These are phyloP conservation scores for Emmelina monodactyla DNA, from an alignment of 2,888 invertebrate species.

Conservation along the genomic window DNA sequence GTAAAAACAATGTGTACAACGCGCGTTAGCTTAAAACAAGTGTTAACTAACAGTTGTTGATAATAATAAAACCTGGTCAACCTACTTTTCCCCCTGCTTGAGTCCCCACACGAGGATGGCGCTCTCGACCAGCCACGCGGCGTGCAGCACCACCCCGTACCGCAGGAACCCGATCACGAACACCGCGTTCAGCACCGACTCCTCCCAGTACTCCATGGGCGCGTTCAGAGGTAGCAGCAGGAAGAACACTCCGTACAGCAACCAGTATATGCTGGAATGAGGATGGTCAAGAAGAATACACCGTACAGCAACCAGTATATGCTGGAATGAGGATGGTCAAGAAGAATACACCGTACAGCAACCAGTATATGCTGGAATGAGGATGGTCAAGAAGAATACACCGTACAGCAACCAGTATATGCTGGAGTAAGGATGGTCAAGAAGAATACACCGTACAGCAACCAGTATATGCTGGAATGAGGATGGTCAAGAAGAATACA, in stretches of 20 bases:
- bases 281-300: conserved; percentile 64
- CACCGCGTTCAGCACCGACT: conserved; percentile 67
- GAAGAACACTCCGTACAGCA: conserved; percentile 70
- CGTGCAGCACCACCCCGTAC: conserved; percentile 69
- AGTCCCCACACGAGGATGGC: conserved; percentile 77
- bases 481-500: too few species aligned
- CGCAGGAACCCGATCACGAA: conserved; percentile 76
- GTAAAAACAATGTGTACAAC: too few species aligned
- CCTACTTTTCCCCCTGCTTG: conserved; percentile 74
- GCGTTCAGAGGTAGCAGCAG: conserved; percentile 77
- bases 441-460: too few species aligned
- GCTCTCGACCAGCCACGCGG: conserved; percentile 78
- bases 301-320: conserved; percentile 74
- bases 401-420: conserved; percentile 74
- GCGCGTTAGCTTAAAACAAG: too few species aligned
- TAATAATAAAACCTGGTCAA: too few species aligned
- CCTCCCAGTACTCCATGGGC: conserved; percentile 82
- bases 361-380: conserved; percentile 72
- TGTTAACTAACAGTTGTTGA: too few species aligned
- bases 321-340: conserved; percentile 60
- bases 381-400: conserved; percentile 64
- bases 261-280: conserved; percentile 72
- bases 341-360: conserved; percentile 70
- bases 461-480: too few species aligned
- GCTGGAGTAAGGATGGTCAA: conserved; percentile 60